Conservation (phyloP, 2,113 vertebrate genomes). For the Limanda limanda region DNA sequence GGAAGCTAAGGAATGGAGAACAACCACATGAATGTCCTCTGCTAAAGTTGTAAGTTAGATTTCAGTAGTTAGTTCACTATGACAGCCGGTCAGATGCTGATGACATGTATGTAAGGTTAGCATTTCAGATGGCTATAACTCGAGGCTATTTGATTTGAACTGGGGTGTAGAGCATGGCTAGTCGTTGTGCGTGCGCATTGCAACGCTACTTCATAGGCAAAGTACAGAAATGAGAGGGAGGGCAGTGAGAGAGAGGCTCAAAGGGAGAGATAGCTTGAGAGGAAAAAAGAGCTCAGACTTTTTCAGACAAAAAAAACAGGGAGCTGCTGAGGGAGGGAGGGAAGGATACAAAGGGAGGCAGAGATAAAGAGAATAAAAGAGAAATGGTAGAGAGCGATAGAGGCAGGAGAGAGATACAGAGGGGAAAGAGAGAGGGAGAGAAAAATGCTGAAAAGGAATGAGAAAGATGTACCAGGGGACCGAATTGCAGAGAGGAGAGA, state of each 20-base stretch:
- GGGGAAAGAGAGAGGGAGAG: constrained; percentile 23
- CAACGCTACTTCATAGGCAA: constrained; percentile 58
- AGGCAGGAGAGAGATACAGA: constrained; percentile 44
- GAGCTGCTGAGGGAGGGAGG: constrained; percentile 59
- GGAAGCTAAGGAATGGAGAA: too few relatives aligned
- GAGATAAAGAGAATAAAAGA: constrained; percentile 71
- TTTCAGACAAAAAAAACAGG: constrained; percentile 51
- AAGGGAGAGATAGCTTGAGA: constrained; percentile 67
- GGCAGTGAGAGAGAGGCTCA: constrained; percentile 59
- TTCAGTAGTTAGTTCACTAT: constrained; percentile 9
- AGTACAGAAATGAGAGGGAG: constrained; percentile 62
- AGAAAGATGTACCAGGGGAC: constrained; percentile 52
- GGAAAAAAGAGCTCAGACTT: constrained; percentile 59
- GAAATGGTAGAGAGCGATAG: constrained; percentile 46
- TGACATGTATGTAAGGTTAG: constrained; percentile 49
- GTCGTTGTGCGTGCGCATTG: constrained; percentile 1
- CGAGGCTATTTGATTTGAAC: constrained; percentile 44
- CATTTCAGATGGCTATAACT: constrained; percentile 38
- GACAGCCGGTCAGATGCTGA: constrained; percentile 55
- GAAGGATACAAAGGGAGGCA: constrained; percentile 62
- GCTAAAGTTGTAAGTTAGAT: constrained; percentile 14
- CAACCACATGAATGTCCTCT: neutral
- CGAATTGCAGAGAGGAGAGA: constrained; percentile 38
- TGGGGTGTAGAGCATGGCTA: constrained; percentile 44
- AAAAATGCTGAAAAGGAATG: constrained; percentile 48